Evolutionary conservation across 2,888 invertebrate genomes (phyloP).

Genomic region (Acleris emargana): DNA sequence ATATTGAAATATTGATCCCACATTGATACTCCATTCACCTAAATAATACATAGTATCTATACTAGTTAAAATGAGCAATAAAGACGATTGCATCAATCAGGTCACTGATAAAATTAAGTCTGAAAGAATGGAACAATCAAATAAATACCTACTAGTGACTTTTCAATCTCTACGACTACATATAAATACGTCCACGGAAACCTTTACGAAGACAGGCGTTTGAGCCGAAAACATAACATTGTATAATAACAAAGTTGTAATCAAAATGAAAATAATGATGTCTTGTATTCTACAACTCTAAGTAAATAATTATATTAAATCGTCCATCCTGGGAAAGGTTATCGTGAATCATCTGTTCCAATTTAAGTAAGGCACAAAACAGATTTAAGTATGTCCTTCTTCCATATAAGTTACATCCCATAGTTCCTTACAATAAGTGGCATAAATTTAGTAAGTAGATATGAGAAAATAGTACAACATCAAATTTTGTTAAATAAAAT

Average conservation of each 20-base stretch:
- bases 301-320: too few species aligned
- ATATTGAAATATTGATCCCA: conserved; percentile 47
- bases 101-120: conserved; percentile 35
- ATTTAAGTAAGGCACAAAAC: conserved; percentile 33
- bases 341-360: conserved; percentile 1
- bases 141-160: conserved; percentile 7
- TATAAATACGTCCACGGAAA: too few species aligned
- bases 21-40: conserved; percentile 43
- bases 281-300: too few species aligned
- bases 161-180: conserved; percentile 8
- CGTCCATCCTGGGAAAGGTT: too few species aligned
- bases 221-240: too few species aligned
- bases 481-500: conserved; percentile 22
- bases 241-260: too few species aligned
- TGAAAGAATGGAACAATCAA: conserved; percentile 20
- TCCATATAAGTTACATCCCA: conserved; percentile 3
- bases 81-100: conserved; percentile 45
- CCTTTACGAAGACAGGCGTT: too few species aligned
- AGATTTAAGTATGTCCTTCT: conserved; percentile 24
- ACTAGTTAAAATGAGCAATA: conserved; percentile 51
- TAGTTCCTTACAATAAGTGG: conserved; percentile 27
- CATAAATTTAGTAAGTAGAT: conserved; percentile 32
- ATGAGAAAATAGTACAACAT: conserved; percentile 32
- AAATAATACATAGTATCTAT: conserved; percentile 38
- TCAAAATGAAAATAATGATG: too few species aligned